Evolutionary conservation across 2,888 invertebrate genomes (phyloP).

Genomic region (Ennomos quercinarius): DNA sequence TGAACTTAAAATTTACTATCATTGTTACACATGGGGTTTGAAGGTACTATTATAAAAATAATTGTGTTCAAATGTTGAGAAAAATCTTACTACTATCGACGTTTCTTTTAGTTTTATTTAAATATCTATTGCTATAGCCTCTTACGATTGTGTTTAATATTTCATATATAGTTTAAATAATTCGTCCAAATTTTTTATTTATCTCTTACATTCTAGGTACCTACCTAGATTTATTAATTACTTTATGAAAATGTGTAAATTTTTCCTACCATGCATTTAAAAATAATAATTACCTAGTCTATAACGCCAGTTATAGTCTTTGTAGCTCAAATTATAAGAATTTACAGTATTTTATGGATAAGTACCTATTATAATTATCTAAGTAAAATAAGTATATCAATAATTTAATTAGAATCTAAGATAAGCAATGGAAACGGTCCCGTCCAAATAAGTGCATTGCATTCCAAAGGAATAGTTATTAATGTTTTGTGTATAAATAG

Average conservation of each 20-base stretch:
- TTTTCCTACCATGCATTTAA: conserved; percentile 53
- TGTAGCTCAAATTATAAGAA: conserved; percentile 42
- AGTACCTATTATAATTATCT: conserved; percentile 31
- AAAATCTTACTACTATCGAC: no score
- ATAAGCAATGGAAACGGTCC: conserved; percentile 60
- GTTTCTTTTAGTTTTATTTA: no score
- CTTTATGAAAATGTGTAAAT: conserved; percentile 19
- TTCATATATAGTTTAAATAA: no score
- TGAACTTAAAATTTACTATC: no score
- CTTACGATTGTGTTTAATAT: no score
- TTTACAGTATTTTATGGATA: conserved; percentile 54
- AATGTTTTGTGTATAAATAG: conserved; percentile 46
- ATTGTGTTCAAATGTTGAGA: no score
- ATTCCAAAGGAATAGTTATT: conserved; percentile 78
- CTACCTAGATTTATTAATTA: neutral
- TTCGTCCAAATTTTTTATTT: no score
- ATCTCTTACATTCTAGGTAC: no score
- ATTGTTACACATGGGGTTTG: no score
- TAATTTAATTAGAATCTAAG: conserved; percentile 30
- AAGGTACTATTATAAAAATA: no score
- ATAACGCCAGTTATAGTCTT: conserved; percentile 28
- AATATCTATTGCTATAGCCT: no score
- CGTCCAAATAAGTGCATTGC: conserved; percentile 76
- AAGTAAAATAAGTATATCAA: conserved; percentile 15
- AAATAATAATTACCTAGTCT: conserved; percentile 31